These are phyloP conservation scores for Bombus superbus DNA, from an alignment of 1,140 invertebrate genomes.

Conservation along the genomic window DNA sequence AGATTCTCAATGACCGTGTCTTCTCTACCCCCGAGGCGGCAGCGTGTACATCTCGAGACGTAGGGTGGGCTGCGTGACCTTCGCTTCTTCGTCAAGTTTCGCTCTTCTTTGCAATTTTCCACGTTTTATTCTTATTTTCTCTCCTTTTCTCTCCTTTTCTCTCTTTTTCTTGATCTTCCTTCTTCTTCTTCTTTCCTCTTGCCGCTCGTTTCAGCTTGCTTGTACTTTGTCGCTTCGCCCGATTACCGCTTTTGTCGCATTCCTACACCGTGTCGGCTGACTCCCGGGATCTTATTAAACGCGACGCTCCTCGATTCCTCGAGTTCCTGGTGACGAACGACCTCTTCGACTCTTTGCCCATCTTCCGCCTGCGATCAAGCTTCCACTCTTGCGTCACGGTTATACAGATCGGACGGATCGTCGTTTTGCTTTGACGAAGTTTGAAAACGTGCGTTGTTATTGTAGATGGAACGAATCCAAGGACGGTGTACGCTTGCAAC, in stretches of 20 bases:
- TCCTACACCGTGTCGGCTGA: constrained; percentile 29
- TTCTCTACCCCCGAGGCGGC: constrained; percentile 33
- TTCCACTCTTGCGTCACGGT: not conserved
- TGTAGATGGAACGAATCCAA: not conserved
- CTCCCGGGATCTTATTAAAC: constrained; percentile 24
- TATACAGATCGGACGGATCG: not conserved
- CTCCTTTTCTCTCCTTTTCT: not conserved
- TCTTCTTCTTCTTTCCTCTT: not conserved
- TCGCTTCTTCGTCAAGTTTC: constrained; percentile 32
- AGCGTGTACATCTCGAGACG: not conserved
- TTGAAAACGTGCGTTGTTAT: not conserved
- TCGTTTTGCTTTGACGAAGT: not conserved
- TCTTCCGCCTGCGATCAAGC: not conserved
- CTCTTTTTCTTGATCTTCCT: not conserved
- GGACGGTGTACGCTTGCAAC: too few relatives aligned
- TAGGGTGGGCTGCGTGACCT: constrained; percentile 43
- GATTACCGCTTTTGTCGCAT: constrained; percentile 49
- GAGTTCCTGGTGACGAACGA: not conserved
- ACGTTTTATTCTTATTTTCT: not conserved
- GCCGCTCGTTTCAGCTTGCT: not conserved
- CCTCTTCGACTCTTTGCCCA: not conserved
- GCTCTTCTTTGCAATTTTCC: constrained; percentile 34
- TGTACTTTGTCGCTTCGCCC: not conserved
- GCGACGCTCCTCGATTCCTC: not conserved
- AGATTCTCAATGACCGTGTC: constrained; percentile 55